These are phyloP conservation scores for Pachliopta kotzebuea DNA, from an alignment of 2,888 invertebrate genomes.

Conservation along the genomic window DNA sequence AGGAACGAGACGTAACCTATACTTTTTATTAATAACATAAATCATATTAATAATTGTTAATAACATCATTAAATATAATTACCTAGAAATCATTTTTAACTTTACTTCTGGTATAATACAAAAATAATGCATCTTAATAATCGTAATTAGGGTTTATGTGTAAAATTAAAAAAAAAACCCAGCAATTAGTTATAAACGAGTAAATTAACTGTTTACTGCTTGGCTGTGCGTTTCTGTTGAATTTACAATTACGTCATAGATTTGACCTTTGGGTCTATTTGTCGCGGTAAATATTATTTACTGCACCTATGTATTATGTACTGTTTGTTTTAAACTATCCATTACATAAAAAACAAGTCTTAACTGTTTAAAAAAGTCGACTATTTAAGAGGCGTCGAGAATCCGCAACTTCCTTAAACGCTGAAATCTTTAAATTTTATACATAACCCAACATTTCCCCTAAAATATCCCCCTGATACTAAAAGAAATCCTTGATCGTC, in stretches of 20 bases:
- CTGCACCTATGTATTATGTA: too few species aligned
- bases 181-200: not conserved
- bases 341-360: too few species aligned
- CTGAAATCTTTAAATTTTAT: too few species aligned
- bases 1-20: too few species aligned
- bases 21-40: not conserved
- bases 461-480: too few species aligned
- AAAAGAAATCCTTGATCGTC: too few species aligned
- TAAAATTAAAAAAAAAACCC: not conserved
- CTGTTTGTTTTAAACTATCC: too few species aligned
- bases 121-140: not conserved
- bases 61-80: not conserved
- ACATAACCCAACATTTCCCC: too few species aligned
- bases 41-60: not conserved
- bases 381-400: too few species aligned
- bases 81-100: not conserved
- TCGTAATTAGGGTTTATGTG: not conserved
- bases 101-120: not conserved
- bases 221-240: not conserved
- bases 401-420: too few species aligned
- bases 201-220: not conserved
- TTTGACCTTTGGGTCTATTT: not conserved
- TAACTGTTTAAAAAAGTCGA: too few species aligned
- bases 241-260: not conserved
- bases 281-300: not conserved